These are phyloP conservation scores for Actinemys pallida DNA, from an alignment of 2,113 vertebrate species.

Conservation along the genomic window DNA sequence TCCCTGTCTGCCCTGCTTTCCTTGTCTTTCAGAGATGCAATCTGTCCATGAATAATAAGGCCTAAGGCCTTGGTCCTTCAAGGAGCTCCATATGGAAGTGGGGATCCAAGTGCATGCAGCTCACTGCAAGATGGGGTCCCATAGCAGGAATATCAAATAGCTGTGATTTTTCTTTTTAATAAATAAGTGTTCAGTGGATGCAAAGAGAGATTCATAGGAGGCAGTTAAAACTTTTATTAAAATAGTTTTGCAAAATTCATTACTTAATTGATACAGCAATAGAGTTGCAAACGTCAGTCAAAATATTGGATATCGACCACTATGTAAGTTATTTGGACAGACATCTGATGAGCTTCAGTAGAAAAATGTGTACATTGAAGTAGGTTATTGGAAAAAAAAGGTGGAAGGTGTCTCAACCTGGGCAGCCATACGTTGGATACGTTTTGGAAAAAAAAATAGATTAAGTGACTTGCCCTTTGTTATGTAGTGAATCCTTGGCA, in stretches of 20 bases:
- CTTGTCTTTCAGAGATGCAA: neutral
- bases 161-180: neutral
- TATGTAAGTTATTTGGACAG: too few species aligned
- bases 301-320: too few species aligned
- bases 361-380: too few species aligned
- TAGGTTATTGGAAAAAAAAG: too few species aligned
- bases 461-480: neutral
- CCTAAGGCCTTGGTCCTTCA: neutral
- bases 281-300: too few species aligned
- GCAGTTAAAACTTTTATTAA: neutral
- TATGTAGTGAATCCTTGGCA: neutral
- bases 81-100: neutral
- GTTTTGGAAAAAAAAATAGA: neutral
- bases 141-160: neutral
- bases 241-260: too few species aligned
- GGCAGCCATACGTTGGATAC: neutral
- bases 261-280: too few species aligned
- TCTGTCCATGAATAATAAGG: neutral
- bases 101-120: neutral
- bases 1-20: neutral
- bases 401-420: neutral
- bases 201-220: neutral
- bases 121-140: neutral
- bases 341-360: too few species aligned
- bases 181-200: neutral